Evolutionary conservation across 2,113 vertebrate species (phyloP).

Genomic region (Poicephalus meyeri): DNA sequence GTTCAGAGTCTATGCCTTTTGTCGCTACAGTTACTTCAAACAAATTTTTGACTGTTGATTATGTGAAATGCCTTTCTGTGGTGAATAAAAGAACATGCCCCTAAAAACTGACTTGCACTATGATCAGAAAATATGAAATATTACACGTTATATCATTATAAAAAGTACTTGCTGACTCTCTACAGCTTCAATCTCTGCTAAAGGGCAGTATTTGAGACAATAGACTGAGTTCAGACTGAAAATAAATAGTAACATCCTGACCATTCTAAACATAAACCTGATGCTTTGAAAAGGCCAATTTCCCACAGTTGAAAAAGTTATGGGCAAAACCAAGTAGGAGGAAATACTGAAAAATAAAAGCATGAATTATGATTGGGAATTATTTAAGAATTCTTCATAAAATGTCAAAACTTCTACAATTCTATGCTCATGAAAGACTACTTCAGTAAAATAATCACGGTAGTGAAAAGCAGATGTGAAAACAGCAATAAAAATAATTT

Average conservation of each 20-base stretch:
- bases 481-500: not conserved
- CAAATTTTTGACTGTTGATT: not conserved
- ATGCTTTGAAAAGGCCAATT: not conserved
- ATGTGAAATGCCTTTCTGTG: fast-evolving
- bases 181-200: not conserved
- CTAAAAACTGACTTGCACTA: not conserved
- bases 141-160: not conserved
- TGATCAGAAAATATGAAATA: not conserved
- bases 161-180: not conserved
- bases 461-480: not conserved
- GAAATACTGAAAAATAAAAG: not conserved
- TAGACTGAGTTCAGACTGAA: not conserved
- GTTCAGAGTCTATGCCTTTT: not conserved
- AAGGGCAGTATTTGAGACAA: not conserved
- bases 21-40: not conserved
- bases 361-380: not conserved
- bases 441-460: not conserved
- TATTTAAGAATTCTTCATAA: not conserved
- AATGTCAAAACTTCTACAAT: not conserved
- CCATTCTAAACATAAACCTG: not conserved
- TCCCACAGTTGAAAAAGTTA: not conserved
- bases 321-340: not conserved
- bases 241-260: not conserved
- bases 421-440: not conserved
- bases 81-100: not conserved